phyloP scores from a whole-genome alignment of 2,888 invertebrate species.

The Parascotia fuliginaria region DNA sequence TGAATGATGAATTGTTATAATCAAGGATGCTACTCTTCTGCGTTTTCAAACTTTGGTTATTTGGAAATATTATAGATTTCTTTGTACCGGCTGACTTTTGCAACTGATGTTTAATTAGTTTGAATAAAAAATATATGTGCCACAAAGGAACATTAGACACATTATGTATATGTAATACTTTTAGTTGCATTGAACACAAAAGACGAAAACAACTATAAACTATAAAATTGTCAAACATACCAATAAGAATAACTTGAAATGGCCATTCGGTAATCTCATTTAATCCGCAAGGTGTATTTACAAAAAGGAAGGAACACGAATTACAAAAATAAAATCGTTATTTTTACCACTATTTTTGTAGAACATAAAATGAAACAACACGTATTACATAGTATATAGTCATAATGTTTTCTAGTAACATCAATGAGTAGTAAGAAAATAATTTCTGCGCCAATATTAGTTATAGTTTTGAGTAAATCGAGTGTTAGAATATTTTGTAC shows the following conservation, averaged over 20 bases:
- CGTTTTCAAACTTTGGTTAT: too few species aligned
- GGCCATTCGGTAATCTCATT: too few species aligned
- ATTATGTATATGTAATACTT: conserved; percentile 20
- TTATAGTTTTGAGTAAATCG: conserved; percentile 41
- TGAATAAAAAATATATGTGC: conserved; percentile 1
- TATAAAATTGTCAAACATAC: background rate
- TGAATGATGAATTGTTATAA: too few species aligned
- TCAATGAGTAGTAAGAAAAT: conserved; percentile 35
- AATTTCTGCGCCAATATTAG: conserved; percentile 34
- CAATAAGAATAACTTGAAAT: background rate
- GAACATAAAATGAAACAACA: background rate
- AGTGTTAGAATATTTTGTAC: conserved; percentile 60
- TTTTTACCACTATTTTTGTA: background rate
- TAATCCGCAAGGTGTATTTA: too few species aligned
- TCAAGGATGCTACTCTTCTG: too few species aligned
- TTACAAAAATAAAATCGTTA: too few species aligned
- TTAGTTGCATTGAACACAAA: conserved; percentile 16
- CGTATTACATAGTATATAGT: conserved; percentile 8
- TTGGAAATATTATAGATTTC: background rate
- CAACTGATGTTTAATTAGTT: conserved; percentile 1
- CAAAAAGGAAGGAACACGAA: too few species aligned
- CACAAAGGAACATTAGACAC: conserved; percentile 12
- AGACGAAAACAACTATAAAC: background rate
- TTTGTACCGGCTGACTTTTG: background rate
- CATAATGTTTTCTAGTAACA: conserved; percentile 20